A percentile compares a stretch with the other conserved stretches of the same genome.
phyloP scores from a whole-genome alignment of 2,888 invertebrate species.

The Charanyca ferruginea region DNA sequence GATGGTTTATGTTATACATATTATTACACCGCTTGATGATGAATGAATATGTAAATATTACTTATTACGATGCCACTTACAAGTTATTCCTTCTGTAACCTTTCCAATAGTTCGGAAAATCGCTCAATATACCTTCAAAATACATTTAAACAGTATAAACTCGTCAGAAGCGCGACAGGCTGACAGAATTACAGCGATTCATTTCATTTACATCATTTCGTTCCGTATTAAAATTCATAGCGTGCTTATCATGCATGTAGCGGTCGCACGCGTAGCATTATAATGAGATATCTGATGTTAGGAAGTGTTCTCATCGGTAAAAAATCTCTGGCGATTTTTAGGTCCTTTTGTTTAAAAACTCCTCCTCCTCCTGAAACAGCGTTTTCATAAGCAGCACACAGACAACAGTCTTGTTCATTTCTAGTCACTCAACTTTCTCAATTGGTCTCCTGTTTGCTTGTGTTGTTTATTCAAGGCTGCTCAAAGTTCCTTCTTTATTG shows the following conservation, averaged over 20 bases:
- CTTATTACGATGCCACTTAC: neutral
- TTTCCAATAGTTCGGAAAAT: neutral
- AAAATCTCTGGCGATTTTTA: neutral
- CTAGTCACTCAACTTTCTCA: neutral
- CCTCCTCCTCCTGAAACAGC: neutral
- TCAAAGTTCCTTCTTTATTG: neutral
- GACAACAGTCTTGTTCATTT: neutral
- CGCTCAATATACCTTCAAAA: slow-evolving; percentile 3
- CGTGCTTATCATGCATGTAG: slow-evolving; percentile 63
- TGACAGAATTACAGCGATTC: slow-evolving; percentile 43
- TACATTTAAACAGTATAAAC: slow-evolving; percentile 9
- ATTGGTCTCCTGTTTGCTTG: neutral
- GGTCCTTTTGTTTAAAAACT: neutral
- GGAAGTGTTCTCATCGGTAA: slow-evolving; percentile 28
- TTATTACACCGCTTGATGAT: too few species aligned
- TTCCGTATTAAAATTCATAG: slow-evolving; percentile 63
- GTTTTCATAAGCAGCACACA: neutral
- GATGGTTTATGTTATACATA: too few species aligned
- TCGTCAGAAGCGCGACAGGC: slow-evolving; percentile 32
- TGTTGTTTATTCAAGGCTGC: neutral
- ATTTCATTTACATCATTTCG: slow-evolving; percentile 57
- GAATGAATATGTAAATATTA: neutral
- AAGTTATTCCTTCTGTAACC: neutral
- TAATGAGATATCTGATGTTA: slow-evolving; percentile 68
- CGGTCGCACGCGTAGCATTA: slow-evolving; percentile 72